Conservation (phyloP, 2,888 invertebrate genomes). For the Pandemis corylana region DNA sequence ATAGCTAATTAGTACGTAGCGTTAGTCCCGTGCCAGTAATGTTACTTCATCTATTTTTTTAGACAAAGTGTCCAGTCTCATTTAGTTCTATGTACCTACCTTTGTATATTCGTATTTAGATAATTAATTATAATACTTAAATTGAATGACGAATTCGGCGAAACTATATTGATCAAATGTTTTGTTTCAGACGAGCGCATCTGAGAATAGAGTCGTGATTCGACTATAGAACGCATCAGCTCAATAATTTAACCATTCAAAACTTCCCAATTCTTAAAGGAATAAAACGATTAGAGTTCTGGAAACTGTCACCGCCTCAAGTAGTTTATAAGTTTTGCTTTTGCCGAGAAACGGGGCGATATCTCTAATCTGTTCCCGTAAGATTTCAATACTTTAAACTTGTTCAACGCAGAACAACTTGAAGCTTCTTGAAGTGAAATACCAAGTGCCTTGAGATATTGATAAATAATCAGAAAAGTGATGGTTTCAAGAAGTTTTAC, state of each 20-base stretch:
- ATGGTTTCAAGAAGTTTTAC: too few species aligned
- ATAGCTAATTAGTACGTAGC: too few species aligned
- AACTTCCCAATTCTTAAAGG: background rate
- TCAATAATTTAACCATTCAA: background rate
- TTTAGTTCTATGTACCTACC: too few species aligned
- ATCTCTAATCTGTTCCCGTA: conserved; percentile 20
- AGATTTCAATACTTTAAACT: conserved; percentile 33
- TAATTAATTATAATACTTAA: too few species aligned
- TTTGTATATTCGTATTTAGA: too few species aligned
- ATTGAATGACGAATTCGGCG: background rate
- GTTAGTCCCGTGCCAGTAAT: too few species aligned
- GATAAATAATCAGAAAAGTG: too few species aligned
- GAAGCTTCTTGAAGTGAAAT: conserved; percentile 8
- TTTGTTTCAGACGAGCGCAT: background rate
- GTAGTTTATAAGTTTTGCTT: background rate
- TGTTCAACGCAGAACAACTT: conserved; percentile 19
- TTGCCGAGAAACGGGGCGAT: background rate
- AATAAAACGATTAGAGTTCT: background rate
- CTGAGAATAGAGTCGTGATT: background rate
- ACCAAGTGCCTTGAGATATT: too few species aligned
- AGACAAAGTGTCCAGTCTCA: too few species aligned
- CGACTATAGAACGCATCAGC: background rate
- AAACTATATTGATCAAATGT: background rate
- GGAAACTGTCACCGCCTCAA: background rate
- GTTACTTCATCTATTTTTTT: too few species aligned